Evolutionary conservation across 1,140 invertebrate species (phyloP), one percentile per base, ranked within the genome.

Genomic region (Anastatus disparis): DNA sequence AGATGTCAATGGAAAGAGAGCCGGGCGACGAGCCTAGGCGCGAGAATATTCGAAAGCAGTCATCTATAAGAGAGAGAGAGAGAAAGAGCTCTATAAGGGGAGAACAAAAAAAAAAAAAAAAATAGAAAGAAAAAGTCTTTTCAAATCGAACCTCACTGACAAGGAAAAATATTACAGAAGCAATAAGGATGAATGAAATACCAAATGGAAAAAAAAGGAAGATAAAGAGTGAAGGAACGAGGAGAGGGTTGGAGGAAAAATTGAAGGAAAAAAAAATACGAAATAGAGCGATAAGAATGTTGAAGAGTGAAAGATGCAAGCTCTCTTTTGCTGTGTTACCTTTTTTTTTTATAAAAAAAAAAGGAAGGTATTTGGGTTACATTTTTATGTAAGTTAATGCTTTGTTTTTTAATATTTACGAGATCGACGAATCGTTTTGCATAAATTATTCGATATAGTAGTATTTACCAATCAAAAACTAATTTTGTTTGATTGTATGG

Each of bases 41-140:
- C 26, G 44, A 38, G 65, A n/a, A n/a, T 42, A 64, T 73, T 73
- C 15, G 20, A 64, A 64, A 29, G 58, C 52, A 58, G 52, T 64
- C 50, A 27, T 17, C 44, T 29, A 65, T n/a, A 50, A 58, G 46
- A 58, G 61, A 52, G 53, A 29, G n/a, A 26, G 6, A 35, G 29
- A n/a, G n/a, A n/a, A n/a, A n/a, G n/a, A n/a, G n/a, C n/a, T n/a
- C n/a, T n/a, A n/a, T n/a, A n/a, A n/a, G n/a, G n/a, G n/a, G n/a
- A n/a, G n/a, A n/a, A n/a, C n/a, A n/a, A n/a, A n/a, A n/a, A n/a
- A n/a, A n/a, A n/a, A n/a, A n/a, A n/a, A n/a, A 46, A 38, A 12
- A 13, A 10, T 12, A 35, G 3, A n/a, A 22, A n/a, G 56, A 12
- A 27, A 46, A 27, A 67, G 46, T 53, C 15, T 67, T n/a, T 67